These are phyloP conservation scores for Lobophora halterata DNA, from an alignment of 2,888 invertebrate genomes.

Conservation along the genomic window DNA sequence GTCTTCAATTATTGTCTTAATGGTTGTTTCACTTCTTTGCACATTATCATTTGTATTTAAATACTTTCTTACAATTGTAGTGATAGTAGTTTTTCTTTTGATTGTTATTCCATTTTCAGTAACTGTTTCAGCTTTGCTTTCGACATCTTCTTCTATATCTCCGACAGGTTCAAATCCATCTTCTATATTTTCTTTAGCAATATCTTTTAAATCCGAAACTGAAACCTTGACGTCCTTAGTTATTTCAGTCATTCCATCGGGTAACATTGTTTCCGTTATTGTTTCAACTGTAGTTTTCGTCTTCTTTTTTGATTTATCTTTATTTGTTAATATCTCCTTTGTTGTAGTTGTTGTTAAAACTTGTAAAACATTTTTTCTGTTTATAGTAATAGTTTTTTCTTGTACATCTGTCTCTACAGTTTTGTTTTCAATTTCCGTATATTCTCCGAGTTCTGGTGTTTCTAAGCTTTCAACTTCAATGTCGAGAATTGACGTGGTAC, in stretches of 20 bases:
- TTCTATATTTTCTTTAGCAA: conserved; percentile 35
- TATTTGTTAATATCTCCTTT: conserved; percentile 56
- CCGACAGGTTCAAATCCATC: conserved; percentile 48
- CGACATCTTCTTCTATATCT: conserved; percentile 48
- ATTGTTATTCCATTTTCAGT: conserved; percentile 51
- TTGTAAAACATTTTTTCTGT: conserved; percentile 61
- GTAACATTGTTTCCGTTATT: conserved; percentile 58
- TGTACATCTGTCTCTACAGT: conserved; percentile 52
- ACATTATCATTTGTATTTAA: conserved; percentile 40
- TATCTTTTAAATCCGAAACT: conserved; percentile 55
- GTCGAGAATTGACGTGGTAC: conserved; percentile 60
- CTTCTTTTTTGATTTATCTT: conserved; percentile 59
- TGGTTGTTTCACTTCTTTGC: conserved; percentile 55
- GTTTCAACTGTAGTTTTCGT: conserved; percentile 64
- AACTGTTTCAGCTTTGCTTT: conserved; percentile 45
- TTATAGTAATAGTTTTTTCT: conserved; percentile 50
- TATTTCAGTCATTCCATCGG: conserved; percentile 64
- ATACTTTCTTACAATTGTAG: conserved; percentile 50
- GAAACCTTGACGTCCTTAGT: conserved; percentile 67
- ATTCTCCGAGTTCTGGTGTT: conserved; percentile 53
- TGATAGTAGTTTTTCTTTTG: conserved; percentile 56
- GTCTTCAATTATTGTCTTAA: conserved; percentile 60
- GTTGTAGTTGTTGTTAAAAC: conserved; percentile 61
- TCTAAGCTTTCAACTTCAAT: conserved; percentile 48
- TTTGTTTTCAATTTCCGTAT: conserved; percentile 53